A percentile compares a stretch with the other conserved stretches of the same genome.
phyloP scores from a whole-genome alignment of 2,797 vertebrate genomes.

The Acridotheres tristis region DNA sequence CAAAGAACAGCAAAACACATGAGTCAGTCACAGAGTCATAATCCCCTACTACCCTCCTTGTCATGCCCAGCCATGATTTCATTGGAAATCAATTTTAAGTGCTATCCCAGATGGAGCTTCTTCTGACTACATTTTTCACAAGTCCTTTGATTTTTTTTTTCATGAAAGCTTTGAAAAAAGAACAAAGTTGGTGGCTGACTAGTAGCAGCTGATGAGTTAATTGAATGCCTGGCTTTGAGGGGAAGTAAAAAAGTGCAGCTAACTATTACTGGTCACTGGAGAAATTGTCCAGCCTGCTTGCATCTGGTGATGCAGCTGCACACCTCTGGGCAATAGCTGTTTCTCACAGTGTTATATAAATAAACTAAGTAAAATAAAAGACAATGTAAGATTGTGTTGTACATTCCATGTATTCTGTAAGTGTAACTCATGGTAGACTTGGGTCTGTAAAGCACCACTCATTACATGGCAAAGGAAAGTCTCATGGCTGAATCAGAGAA shows the following conservation, averaged over 20 bases:
- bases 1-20: constrained; percentile 11
- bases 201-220: background rate
- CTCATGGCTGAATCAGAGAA: background rate
- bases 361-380: background rate
- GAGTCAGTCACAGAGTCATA: background rate
- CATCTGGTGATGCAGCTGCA: background rate
- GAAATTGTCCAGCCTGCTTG: background rate
- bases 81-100: constrained; percentile 55
- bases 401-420: background rate
- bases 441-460: background rate
- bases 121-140: background rate
- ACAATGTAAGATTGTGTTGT: background rate
- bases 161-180: background rate
- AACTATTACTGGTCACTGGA: background rate
- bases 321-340: background rate
- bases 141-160: background rate
- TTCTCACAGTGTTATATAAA: background rate
- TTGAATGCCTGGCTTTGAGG: background rate
- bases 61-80: background rate
- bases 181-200: background rate
- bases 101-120: background rate
- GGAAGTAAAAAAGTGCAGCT: background rate
- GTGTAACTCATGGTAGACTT: background rate
- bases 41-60: background rate
- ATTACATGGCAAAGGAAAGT: background rate